These are phyloP conservation scores for Deroptyus accipitrinus DNA, from an alignment of 2,113 vertebrate genomes.

Conservation along the genomic window DNA sequence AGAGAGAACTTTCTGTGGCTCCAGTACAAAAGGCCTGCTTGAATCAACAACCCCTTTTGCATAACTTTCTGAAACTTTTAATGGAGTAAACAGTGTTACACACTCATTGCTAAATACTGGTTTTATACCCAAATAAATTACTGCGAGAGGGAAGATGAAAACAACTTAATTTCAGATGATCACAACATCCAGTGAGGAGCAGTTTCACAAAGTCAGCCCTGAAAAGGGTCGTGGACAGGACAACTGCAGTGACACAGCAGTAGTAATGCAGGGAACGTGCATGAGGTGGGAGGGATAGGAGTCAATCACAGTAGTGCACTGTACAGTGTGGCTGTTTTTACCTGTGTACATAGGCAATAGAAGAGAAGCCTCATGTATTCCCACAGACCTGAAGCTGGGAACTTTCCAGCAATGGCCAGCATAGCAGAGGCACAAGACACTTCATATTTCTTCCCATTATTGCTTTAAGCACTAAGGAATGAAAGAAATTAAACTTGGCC, in stretches of 20 bases:
- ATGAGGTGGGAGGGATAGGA: neutral
- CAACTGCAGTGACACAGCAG: fast-evolving
- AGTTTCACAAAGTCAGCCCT: neutral
- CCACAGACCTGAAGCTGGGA: neutral
- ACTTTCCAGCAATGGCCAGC: neutral
- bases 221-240: fast-evolving
- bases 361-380: neutral
- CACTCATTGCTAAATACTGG: neutral
- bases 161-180: neutral
- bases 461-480: neutral
- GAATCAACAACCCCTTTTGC: neutral
- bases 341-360: neutral
- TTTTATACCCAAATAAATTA: neutral
- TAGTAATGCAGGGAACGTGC: fast-evolving
- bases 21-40: neutral
- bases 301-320: neutral
- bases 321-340: neutral
- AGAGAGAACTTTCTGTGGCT: neutral
- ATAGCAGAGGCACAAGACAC: neutral
- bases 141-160: neutral
- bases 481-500: neutral
- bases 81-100: neutral
- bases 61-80: neutral
- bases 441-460: neutral
- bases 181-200: neutral